A percentile compares a stretch with the other conserved stretches of the same genome.
These are phyloP conservation scores for Tenebrosternarchus preto DNA, from an alignment of 2,113 vertebrate species.

Conservation along the genomic window DNA sequence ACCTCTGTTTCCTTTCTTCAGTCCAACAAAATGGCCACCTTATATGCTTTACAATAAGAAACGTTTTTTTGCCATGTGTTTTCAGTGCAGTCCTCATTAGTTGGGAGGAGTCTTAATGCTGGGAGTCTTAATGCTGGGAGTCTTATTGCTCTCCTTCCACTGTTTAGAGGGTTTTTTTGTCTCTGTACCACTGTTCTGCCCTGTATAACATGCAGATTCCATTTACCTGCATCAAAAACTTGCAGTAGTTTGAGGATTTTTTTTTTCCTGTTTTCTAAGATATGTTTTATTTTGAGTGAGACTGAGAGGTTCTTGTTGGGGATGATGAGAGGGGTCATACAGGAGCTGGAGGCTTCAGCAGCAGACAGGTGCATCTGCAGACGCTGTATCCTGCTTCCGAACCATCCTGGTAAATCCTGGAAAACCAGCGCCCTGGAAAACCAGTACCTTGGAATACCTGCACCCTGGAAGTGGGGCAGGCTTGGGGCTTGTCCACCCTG, in stretches of 20 bases:
- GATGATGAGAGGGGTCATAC: slow-evolving; percentile 40
- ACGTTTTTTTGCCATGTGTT: background rate
- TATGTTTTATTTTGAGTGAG: slow-evolving; percentile 38
- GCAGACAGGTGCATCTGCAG: slow-evolving; percentile 39
- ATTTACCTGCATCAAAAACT: background rate
- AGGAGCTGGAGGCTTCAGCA: slow-evolving; percentile 35
- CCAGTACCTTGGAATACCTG: slow-evolving; percentile 37
- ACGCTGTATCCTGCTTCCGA: slow-evolving; percentile 16
- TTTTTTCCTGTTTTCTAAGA: background rate
- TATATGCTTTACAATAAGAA: background rate
- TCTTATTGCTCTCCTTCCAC: slow-evolving; percentile 40
- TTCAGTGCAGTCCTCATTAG: slow-evolving; percentile 52
- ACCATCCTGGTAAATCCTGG: slow-evolving; percentile 11
- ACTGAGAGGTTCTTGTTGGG: slow-evolving; percentile 36
- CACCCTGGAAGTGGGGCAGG: slow-evolving; percentile 38
- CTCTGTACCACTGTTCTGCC: background rate
- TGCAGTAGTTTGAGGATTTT: background rate
- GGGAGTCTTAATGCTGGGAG: slow-evolving; percentile 14
- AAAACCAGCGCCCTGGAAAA: slow-evolving; percentile 41
- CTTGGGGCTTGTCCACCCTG: slow-evolving; percentile 16
- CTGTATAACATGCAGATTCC: background rate
- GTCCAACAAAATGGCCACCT: slow-evolving; percentile 19
- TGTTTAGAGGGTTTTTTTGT: background rate
- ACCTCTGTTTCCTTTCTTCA: slow-evolving; percentile 15
- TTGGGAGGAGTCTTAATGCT: slow-evolving; percentile 16